phyloP scores from a whole-genome alignment of 1,140 invertebrate genomes.

The Tetraneura akinire region DNA sequence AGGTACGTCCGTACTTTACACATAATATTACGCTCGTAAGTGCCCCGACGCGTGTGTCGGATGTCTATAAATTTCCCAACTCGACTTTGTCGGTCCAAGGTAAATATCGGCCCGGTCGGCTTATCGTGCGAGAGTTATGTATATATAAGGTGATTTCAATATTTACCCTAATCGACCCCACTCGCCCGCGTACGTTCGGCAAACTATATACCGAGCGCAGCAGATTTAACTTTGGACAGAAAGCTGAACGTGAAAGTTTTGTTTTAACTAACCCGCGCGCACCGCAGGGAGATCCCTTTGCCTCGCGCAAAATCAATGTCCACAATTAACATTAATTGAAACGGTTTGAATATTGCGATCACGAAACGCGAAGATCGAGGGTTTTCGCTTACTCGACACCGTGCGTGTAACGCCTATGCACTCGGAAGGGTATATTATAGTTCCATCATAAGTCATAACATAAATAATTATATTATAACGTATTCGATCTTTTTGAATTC shows the following conservation, averaged over 20 bases:
- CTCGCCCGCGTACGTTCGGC: background rate
- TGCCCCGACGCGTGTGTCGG: background rate
- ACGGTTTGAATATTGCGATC: conserved; percentile 29
- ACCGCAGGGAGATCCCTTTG: conserved; percentile 2
- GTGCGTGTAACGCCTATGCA: no score
- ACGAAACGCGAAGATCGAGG: background rate
- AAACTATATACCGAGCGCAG: conserved; percentile 7
- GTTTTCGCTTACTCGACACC: background rate
- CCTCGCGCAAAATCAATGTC: conserved; percentile 40
- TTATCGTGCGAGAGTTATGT: conserved; percentile 43
- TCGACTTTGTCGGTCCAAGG: conserved; percentile 10
- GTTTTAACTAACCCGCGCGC: conserved; percentile 37
- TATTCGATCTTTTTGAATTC: no score
- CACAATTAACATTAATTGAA: conserved; percentile 51
- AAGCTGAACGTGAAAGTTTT: conserved; percentile 49
- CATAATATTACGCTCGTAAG: no score
- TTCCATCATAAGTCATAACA: no score
- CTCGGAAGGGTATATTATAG: no score
- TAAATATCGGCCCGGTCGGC: conserved; percentile 45
- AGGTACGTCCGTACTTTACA: background rate
- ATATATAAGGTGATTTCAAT: conserved; percentile 45
- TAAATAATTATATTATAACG: no score
- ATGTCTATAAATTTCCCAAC: conserved; percentile 23
- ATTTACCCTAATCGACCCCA: conserved; percentile 50
- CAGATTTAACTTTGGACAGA: conserved; percentile 45